A percentile compares a stretch with the other conserved stretches of the same genome.
These are phyloP conservation scores for Ciconia maguari DNA, from an alignment of 2,113 vertebrate genomes.

Conservation along the genomic window DNA sequence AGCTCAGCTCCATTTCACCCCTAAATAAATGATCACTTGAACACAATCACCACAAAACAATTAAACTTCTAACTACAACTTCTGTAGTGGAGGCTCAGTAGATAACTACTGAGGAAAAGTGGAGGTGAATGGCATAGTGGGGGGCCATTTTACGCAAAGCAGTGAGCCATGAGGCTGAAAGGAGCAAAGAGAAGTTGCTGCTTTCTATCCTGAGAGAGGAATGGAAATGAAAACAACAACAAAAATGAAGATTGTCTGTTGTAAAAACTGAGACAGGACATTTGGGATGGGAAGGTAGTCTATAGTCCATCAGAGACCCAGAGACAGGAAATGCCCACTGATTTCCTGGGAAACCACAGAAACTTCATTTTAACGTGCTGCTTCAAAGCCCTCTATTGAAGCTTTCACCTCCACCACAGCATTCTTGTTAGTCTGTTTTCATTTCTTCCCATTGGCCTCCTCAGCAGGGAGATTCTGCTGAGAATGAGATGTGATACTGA, in stretches of 20 bases:
- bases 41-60: not conserved
- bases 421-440: not conserved
- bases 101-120: not conserved
- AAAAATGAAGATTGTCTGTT: not conserved
- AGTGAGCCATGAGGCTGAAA: not conserved
- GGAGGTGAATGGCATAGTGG: not conserved
- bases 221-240: not conserved
- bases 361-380: not conserved
- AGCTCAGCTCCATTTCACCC: not conserved
- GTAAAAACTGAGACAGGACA: not conserved
- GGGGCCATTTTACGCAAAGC: not conserved
- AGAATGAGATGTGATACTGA: not conserved
- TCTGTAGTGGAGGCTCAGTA: not conserved
- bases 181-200: not conserved
- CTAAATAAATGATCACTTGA: not conserved
- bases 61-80: not conserved
- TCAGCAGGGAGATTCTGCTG: not conserved
- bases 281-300: not conserved
- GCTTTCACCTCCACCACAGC: not conserved
- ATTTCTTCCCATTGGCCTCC: not conserved
- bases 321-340: not conserved
- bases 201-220: not conserved
- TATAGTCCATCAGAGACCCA: not conserved
- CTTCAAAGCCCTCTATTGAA: not conserved
- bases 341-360: not conserved